Conservation (phyloP, 1,140 invertebrate species). For the Pseudoatta argentina region DNA sequence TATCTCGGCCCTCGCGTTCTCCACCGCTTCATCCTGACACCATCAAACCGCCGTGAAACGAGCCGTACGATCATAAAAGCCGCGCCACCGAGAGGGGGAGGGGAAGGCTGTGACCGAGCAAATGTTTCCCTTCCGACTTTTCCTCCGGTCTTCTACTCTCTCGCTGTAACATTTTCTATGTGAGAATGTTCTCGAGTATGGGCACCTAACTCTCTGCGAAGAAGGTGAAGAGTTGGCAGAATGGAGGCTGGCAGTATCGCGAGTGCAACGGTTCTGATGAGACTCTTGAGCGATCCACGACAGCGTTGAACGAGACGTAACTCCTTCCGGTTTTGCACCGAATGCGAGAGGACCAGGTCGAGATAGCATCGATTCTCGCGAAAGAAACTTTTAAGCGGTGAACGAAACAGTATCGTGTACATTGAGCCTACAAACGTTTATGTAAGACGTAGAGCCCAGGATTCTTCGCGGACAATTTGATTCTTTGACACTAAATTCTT, state of each 20-base stretch:
- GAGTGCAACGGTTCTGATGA: neutral
- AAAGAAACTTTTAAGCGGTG: neutral
- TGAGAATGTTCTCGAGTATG: slow-evolving; percentile 19
- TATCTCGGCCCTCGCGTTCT: slow-evolving; percentile 57
- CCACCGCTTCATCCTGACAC: slow-evolving; percentile 65
- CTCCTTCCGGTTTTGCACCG: neutral
- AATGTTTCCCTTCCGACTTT: neutral
- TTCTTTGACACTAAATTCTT: neutral
- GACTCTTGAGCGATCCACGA: neutral
- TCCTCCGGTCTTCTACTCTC: neutral
- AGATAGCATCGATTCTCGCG: neutral
- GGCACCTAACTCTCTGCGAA: neutral
- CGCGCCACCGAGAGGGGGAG: neutral
- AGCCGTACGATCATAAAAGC: slow-evolving; percentile 66
- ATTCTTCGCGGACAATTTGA: neutral
- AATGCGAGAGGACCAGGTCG: neutral
- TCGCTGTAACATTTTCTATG: neutral
- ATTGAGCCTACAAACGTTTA: neutral
- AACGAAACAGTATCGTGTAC: neutral
- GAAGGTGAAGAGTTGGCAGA: neutral
- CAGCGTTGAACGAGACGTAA: neutral
- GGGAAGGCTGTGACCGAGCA: neutral
- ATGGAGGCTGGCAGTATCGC: neutral
- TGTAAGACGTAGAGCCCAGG: neutral
- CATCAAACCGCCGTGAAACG: slow-evolving; percentile 71